Percentiles rank a stretch among this genome's conserved stretches.
Conservation (phyloP, 2,888 invertebrate species). For the Eurytoma californica region DNA sequence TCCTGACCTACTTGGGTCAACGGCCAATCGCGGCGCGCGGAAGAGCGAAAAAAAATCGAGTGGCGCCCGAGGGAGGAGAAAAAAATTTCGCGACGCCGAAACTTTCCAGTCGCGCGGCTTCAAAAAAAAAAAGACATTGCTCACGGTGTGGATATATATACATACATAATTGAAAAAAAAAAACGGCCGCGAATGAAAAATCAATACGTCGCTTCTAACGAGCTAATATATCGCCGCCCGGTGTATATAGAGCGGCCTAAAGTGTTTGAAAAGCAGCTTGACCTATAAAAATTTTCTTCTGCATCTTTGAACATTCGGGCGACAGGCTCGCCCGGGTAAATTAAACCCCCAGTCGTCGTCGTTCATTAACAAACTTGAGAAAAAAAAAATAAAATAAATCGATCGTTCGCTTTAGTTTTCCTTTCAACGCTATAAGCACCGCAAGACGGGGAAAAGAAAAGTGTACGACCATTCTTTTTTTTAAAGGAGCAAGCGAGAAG, state of each 20-base stretch:
- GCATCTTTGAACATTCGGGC: constrained; percentile 5
- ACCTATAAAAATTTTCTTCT: constrained; percentile 21
- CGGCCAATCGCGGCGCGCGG: constrained; percentile 25
- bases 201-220: constrained; percentile 1
- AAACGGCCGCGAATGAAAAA: not conserved
- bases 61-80: not conserved
- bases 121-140: not conserved
- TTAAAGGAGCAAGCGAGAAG: not conserved
- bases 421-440: no score
- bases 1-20: constrained; percentile 50
- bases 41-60: constrained; percentile 9
- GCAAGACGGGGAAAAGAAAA: no score
- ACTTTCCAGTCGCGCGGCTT: not conserved
- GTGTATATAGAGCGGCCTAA: not conserved
- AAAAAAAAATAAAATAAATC: no score
- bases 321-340: not conserved
- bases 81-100: not conserved
- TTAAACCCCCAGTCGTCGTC: no score
- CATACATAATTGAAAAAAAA: not conserved
- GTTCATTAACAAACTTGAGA: no score
- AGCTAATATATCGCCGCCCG: constrained; percentile 1
- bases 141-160: not conserved
- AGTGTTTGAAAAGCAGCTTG: constrained; percentile 17
- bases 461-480: not conserved
- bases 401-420: no score